Evolutionary conservation across 2,113 vertebrate genomes (phyloP).

Genomic region (Entomyzon cyanotis): DNA sequence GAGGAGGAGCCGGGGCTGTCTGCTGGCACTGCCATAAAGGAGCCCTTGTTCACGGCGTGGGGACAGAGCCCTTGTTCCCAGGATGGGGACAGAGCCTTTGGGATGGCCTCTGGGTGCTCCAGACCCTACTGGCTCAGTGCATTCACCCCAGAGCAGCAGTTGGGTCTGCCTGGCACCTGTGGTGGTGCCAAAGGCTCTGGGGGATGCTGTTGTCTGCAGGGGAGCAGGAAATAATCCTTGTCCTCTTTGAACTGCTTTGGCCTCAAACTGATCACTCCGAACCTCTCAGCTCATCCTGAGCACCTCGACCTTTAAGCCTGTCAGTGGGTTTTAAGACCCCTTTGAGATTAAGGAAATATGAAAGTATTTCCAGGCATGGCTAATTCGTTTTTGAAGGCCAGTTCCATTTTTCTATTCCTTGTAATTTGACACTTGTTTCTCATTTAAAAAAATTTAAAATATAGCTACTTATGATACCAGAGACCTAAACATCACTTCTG

Average conservation of each 20-base stretch:
- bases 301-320: not conserved
- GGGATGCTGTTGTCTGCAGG: not conserved
- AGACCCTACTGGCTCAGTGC: not conserved
- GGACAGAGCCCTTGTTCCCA: not conserved
- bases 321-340: not conserved
- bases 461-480: not conserved
- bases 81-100: accelerated
- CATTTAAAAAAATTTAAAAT: not conserved
- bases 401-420: not conserved
- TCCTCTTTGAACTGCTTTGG: not conserved
- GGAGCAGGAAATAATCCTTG: not conserved
- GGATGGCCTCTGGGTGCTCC: not conserved
- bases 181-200: not conserved
- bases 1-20: not conserved
- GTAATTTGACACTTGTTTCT: not conserved
- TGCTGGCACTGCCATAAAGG: not conserved
- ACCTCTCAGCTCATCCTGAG: not conserved
- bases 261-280: not conserved
- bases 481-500: not conserved
- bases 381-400: not conserved
- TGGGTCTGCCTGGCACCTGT: not conserved
- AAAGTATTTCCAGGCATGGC: not conserved
- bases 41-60: not conserved
- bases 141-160: accelerated
- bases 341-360: not conserved